These are phyloP conservation scores for Mastacembelus armatus DNA, from an alignment of 2,797 vertebrate genomes.

Conservation along the genomic window DNA sequence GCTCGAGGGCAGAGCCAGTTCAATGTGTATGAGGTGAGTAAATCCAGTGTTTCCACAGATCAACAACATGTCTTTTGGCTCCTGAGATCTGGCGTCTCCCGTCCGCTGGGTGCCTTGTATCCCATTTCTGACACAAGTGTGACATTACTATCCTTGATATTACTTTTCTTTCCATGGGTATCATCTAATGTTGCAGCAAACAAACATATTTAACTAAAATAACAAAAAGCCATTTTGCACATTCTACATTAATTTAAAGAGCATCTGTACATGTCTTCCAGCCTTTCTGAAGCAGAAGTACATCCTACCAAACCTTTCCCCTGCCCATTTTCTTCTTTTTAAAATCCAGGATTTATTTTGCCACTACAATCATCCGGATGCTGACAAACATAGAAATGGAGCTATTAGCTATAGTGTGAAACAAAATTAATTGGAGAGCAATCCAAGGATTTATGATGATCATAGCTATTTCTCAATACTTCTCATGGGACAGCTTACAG, in stretches of 20 bases:
- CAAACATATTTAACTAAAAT: conserved; percentile 15
- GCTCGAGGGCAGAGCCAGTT: conserved; percentile 94
- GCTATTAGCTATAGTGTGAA: conserved; percentile 53
- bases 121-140: conserved; percentile 40
- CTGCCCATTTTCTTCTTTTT: conserved; percentile 13
- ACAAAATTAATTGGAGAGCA: conserved; percentile 63
- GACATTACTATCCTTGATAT: conserved; percentile 52
- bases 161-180: conserved; percentile 5
- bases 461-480: conserved; percentile 47
- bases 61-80: conserved; percentile 10
- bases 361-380: conserved; percentile 44
- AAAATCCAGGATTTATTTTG: conserved; percentile 41
- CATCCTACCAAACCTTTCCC: conserved; percentile 28
- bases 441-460: conserved; percentile 60
- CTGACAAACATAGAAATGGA: conserved; percentile 40
- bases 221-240: conserved; percentile 45
- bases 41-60: conserved; percentile 18
- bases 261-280: conserved; percentile 7
- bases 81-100: conserved; percentile 33
- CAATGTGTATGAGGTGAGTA: conserved; percentile 93
- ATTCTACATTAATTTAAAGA: conserved; percentile 34
- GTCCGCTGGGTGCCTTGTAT: neutral
- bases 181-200: neutral
- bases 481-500: conserved; percentile 45
- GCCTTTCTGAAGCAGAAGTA: conserved; percentile 1